Evolutionary conservation across 2,797 vertebrate genomes (phyloP), one percentile per base, ranked within the genome.

Genomic region (Semaprochilodus insignis): DNA sequence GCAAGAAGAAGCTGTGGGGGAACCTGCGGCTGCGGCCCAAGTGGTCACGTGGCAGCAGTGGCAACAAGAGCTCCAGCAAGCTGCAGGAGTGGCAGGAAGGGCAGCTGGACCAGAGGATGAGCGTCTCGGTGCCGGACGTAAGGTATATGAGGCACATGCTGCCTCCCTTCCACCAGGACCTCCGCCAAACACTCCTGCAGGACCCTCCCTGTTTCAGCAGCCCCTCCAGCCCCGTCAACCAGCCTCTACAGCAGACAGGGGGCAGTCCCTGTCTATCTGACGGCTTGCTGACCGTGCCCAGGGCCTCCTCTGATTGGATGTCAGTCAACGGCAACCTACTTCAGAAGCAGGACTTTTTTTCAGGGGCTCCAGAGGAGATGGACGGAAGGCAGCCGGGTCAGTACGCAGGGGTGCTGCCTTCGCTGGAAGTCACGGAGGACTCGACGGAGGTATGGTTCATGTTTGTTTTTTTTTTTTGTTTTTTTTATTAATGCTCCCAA

Each of bases 1-100:
- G 86, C 69, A 93, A 93, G 86, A 95, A 93, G 88, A 79, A 90
- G 0, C 4, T 93, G 81, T 87, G 94, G 60, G 86, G 54, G 17
- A 85, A 89, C 66, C 86, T 95, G 63, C 91, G 92, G 0, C 90
- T 89, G 14, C 93, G 86, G 87, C 81, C 94, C 23, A 89, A 87
- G 71, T 88, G 90, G 1, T n/a, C 93, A 0, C 86, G 89, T n/a
- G 80, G 88, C n/a, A 63, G 51, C 15, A 17, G 31, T 57, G 93
- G 73, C 17, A 23, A 90, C 79, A 71, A 59, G 1, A 76, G 63
- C 75, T 2, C 62, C 0, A 87, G 16, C 70, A 91, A 89, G 67
- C 51, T n/a, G 0, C 72, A 83, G 27, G 75, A 79, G 13, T n/a
- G 66, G 21, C 81, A 74, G 0, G 62, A 31, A 0, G 62, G 54